Evolutionary conservation across 2,888 invertebrate genomes (phyloP), one percentile per base, ranked within the genome.

Genomic region (Drosophila meridionalis): DNA sequence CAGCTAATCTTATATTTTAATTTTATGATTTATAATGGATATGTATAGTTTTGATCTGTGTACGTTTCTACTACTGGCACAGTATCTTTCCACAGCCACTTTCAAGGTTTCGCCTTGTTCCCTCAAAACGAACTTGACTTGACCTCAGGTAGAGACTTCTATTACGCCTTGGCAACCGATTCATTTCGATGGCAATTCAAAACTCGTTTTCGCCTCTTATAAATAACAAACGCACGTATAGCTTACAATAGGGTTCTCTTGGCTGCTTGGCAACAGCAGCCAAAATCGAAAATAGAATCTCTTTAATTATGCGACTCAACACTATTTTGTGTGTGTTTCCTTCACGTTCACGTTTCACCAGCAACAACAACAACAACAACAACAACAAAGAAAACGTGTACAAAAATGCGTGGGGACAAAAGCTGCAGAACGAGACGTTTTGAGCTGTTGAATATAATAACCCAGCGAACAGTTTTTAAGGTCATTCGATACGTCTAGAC

Each of bases 121-220:
- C 88, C 80, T 76, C 66, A 38, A 64, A 59, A 55, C 50, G 60
- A 75, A 80, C 80, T 74, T 82, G 55, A 80, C 69, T 61, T 69
- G 83, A 85, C 90, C 84, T 90, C 67, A 88, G 73, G 73, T 65
- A 75, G 56, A 69, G 56, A 65, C 71, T 90, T 88, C 71, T 81
- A 80, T 79, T 85, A 82, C 82, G 82, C 64, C 69, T 73, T 77
- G 81, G 63, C 68, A 78, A 64, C 69, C 62, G n/a, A 14, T 52
- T 50, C 34, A 45, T 45, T 34, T 65, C 53, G 59, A 36, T 55
- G 34, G 38, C 38, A 67, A 73, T 78, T 72, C 40, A 57, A 90
- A 90, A 85, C 90, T 73, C 34, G 84, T 85, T 90, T 90, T 83
- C 42, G 30, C 52, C 55, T 53, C 59, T 55, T 42, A 84, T 57